Percentiles rank a stretch among this genome's conserved stretches.
These are phyloP conservation scores for Achlya flavicornis DNA, from an alignment of 2,888 invertebrate genomes.

Conservation along the genomic window DNA sequence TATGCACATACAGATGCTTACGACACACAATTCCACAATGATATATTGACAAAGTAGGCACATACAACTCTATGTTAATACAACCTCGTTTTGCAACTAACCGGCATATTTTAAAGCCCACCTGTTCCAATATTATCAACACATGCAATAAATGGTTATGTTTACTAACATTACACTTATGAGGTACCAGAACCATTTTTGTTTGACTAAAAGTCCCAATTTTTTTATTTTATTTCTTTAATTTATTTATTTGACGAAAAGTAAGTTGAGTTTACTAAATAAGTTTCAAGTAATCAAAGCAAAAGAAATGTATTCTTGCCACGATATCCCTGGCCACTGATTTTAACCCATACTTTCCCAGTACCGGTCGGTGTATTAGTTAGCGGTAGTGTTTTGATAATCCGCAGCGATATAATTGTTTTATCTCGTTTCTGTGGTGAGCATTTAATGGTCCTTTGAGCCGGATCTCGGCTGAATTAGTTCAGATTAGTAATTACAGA, in stretches of 20 bases:
- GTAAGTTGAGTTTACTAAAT: neutral
- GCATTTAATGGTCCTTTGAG: no score
- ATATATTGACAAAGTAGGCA: slow-evolving; percentile 6
- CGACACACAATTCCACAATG: neutral
- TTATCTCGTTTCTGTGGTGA: no score
- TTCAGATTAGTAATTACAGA: no score
- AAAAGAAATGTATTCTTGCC: neutral
- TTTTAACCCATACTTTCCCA: no score
- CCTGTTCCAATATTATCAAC: slow-evolving; percentile 8
- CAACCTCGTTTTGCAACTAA: slow-evolving; percentile 13
- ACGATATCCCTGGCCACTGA: no score
- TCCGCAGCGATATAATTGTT: no score
- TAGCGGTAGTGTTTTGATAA: no score
- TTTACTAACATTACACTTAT: neutral
- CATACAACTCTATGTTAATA: neutral
- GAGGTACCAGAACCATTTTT: neutral
- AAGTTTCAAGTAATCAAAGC: neutral
- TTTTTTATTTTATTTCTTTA: no score
- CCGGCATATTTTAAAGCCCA: slow-evolving; percentile 7
- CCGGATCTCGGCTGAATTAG: no score
- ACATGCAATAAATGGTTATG: slow-evolving; percentile 1
- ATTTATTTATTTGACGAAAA: no score
- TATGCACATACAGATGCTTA: neutral
- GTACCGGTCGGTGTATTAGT: no score
- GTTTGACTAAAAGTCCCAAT: neutral